phyloP scores from a whole-genome alignment of 2,797 vertebrate genomes.

The Sebastes wilsoni region DNA sequence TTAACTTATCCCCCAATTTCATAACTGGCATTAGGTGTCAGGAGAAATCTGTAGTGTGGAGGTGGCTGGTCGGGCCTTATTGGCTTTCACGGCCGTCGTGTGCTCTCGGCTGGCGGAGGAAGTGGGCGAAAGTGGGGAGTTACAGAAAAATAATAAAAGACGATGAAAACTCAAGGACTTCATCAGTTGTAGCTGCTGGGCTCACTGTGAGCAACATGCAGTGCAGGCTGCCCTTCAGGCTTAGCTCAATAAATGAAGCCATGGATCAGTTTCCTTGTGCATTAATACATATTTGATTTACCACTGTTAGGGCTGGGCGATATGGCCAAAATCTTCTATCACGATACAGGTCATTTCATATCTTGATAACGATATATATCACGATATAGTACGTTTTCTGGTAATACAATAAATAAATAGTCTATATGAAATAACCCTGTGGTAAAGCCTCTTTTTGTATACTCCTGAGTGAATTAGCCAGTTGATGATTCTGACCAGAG shows the following conservation, averaged over 20 bases:
- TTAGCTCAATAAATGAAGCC: background rate
- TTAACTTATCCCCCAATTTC: conserved; percentile 84
- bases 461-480: too few relatives aligned
- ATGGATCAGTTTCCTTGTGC: background rate
- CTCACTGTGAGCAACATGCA: background rate
- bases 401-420: too few relatives aligned
- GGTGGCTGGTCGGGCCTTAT: conserved; percentile 60
- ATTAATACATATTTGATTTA: background rate
- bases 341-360: too few relatives aligned
- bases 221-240: background rate
- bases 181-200: conserved; percentile 26
- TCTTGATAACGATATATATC: too few relatives aligned
- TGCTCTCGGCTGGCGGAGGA: conserved; percentile 45
- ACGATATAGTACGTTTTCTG: too few relatives aligned
- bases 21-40: conserved; percentile 81
- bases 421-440: too few relatives aligned
- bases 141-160: conserved; percentile 52
- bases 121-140: conserved; percentile 39
- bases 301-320: background rate
- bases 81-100: conserved; percentile 57
- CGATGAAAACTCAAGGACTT: conserved; percentile 47
- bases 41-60: conserved; percentile 69
- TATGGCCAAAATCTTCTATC: too few relatives aligned
- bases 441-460: too few relatives aligned
- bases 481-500: background rate